Base-by-base conservation (phyloP, 2,888 invertebrate species). In the Tricholauxania praeusta region DNA sequence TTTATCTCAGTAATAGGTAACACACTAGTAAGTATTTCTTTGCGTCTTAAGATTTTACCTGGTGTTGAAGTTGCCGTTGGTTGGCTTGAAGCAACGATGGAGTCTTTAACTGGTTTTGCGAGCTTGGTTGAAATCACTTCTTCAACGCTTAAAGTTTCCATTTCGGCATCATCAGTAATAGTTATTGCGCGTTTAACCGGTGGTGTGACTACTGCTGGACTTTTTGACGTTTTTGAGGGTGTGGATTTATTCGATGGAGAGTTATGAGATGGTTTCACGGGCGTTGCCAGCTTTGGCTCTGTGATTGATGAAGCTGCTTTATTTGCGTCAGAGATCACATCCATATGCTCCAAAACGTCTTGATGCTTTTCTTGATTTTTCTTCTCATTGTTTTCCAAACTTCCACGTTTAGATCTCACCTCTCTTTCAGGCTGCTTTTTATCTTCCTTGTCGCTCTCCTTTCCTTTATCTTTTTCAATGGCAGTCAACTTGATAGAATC, bases 11-110 rank as follows among this genome's bases (percentile, higher is more conserved):
- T 80, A 73, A 74, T 78, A 39, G 79, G 80, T 59, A 83, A 80
- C 67, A n/a, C 73, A 10, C 72, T 28, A 77, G 39, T 39, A 39
- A 39, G 7, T 10, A 10, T 39, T 39, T 39, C 39, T 10, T 39
- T 39, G 8, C 39, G 39, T 15, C 19, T 51, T 22, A 53, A 47
- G 53, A 75, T 47, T 74, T 84, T 85, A 0, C 86, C 86, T 0
- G 85, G 85, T 1, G 85, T 85, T 12, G 85, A 85, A 14, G 85
- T 85, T 39, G 85, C 85, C 7, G 80, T 53, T 6, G 85, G 85
- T 12, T 69, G 66, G 47, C 14, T 71, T 49, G 8, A 17, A 8
- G 19, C 15, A 71, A 57, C 57, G 10, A 49, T 15, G n/a, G 55
- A n/a, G 15, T 55, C 48, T 15, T 52, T 75, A 60, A n/a, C 28